Conservation (phyloP, 2,888 invertebrate genomes). For the Tipula lateralis region DNA sequence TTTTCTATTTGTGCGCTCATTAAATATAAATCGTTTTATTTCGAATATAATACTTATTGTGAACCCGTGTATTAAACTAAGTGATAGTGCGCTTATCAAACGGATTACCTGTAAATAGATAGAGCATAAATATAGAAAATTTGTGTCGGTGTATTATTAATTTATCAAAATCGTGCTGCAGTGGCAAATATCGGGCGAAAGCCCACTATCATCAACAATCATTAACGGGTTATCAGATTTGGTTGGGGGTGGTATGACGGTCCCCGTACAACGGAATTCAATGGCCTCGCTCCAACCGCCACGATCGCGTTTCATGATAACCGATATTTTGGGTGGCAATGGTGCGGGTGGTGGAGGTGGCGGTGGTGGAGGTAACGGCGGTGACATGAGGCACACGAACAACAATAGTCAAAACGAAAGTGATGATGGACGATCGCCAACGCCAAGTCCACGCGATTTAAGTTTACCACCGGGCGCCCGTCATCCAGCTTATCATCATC, state of each 20-base stretch:
- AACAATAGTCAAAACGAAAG: slow-evolving; percentile 36
- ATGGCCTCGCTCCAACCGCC: slow-evolving; percentile 62
- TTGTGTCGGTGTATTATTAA: background rate
- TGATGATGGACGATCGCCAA: slow-evolving; percentile 47
- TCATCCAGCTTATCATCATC: slow-evolving; percentile 33
- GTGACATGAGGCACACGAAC: slow-evolving; percentile 36
- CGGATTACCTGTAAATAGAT: background rate
- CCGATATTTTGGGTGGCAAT: slow-evolving; percentile 70
- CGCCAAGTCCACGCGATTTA: slow-evolving; percentile 43
- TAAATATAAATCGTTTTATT: background rate
- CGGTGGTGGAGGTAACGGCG: slow-evolving; percentile 37
- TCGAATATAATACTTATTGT: background rate
- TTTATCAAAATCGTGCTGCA: slow-evolving; percentile 38
- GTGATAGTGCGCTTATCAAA: background rate
- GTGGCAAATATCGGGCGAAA: slow-evolving; percentile 37
- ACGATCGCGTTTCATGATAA: slow-evolving; percentile 83
- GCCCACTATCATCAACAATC: slow-evolving; percentile 36
- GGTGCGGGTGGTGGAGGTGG: slow-evolving; percentile 49
- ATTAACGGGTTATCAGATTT: slow-evolving; percentile 35
- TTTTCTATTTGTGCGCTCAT: background rate
- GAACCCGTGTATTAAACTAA: background rate
- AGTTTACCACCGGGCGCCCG: slow-evolving; percentile 42
- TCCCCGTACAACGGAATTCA: slow-evolving; percentile 48
- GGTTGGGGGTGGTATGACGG: slow-evolving; percentile 48
- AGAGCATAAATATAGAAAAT: background rate